Evolutionary conservation across 2,888 invertebrate genomes (phyloP).

Genomic region (Leptopilina syphax): DNA sequence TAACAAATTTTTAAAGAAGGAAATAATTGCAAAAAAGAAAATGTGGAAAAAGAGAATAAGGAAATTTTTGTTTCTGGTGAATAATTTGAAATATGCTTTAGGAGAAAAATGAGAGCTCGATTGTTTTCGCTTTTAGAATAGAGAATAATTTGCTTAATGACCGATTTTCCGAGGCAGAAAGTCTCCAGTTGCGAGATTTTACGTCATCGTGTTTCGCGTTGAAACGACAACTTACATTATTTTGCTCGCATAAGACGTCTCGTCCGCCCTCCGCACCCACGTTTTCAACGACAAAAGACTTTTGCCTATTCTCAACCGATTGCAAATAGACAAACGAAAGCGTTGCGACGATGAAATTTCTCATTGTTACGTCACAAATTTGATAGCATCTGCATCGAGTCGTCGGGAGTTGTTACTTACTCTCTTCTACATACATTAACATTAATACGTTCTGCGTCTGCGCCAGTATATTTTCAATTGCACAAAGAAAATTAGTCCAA

Average conservation of each 20-base stretch:
- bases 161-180: constrained; percentile 9
- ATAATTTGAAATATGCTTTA: not conserved
- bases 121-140: not conserved
- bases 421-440: constrained; percentile 43
- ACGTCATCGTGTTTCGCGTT: constrained; percentile 21
- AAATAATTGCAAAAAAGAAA: too few species aligned
- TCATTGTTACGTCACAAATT: constrained; percentile 71
- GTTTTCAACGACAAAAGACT: constrained; percentile 38
- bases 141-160: not conserved
- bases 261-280: constrained; percentile 12
- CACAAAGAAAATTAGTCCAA: too few species aligned
- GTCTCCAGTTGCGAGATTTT: constrained; percentile 20
- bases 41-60: too few species aligned
- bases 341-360: constrained; percentile 70
- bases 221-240: constrained; percentile 29
- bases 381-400: constrained; percentile 65
- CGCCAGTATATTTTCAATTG: too few species aligned
- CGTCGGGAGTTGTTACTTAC: constrained; percentile 61
- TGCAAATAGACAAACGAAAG: constrained; percentile 67
- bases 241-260: constrained; percentile 26
- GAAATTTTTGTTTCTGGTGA: too few species aligned
- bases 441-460: too few species aligned
- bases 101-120: not conserved
- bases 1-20: too few species aligned
- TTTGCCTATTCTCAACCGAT: constrained; percentile 51